Evolutionary conservation across 2,797 vertebrate species (phyloP).

Genomic region (Distichodus sexfasciatus): DNA sequence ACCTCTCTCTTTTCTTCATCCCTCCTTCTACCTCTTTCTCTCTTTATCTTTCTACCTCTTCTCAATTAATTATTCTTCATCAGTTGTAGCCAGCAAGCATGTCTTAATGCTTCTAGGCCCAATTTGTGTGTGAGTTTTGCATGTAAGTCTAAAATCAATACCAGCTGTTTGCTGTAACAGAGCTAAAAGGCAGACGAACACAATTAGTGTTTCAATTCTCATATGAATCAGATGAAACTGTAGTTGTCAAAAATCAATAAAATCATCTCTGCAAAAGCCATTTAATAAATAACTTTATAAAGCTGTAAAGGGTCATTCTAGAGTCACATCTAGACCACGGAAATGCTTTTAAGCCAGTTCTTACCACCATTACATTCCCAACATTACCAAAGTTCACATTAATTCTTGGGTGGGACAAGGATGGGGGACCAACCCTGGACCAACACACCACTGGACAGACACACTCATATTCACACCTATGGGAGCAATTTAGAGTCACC

Average conservation of each 20-base stretch:
- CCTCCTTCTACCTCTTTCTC: not conserved
- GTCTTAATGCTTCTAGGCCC: not conserved
- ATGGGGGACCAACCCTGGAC: too few species aligned
- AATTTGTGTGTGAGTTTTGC: not conserved
- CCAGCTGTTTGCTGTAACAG: not conserved
- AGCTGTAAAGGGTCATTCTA: too few species aligned
- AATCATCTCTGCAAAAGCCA: not conserved
- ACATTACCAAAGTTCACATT: too few species aligned
- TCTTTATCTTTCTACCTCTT: not conserved
- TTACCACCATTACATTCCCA: too few species aligned
- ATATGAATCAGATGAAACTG: not conserved
- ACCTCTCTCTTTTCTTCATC: not conserved
- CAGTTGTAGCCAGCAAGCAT: not conserved
- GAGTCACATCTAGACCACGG: too few species aligned
- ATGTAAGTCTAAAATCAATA: slow-evolving; percentile 12
- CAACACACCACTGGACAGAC: too few species aligned
- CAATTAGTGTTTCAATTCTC: slow-evolving; percentile 15
- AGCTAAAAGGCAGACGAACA: not conserved
- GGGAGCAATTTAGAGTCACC: too few species aligned
- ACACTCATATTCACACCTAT: too few species aligned
- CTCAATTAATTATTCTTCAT: not conserved
- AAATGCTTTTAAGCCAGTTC: too few species aligned
- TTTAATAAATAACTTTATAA: too few species aligned
- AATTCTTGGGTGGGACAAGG: too few species aligned
- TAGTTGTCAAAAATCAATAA: slow-evolving; percentile 32